A percentile compares a stretch with the other conserved stretches of the same genome.
Evolutionary conservation across 2,113 vertebrate genomes (phyloP).

Genomic region (Casuarius casuarius): DNA sequence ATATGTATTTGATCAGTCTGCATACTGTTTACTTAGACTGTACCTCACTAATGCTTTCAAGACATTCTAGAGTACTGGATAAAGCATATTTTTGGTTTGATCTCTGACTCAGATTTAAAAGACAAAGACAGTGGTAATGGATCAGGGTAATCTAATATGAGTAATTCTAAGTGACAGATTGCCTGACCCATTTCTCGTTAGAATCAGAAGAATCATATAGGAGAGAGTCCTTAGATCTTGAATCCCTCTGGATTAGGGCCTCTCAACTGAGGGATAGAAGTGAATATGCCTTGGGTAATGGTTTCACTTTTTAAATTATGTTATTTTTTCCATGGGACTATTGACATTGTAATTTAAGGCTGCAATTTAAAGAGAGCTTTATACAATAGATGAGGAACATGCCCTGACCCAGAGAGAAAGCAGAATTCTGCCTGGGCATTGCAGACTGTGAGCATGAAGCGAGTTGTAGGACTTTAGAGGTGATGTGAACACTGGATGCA

Average conservation of each 20-base stretch:
- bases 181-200: neutral
- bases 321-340: neutral
- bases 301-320: neutral
- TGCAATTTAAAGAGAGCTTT: neutral
- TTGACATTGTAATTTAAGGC: neutral
- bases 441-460: neutral
- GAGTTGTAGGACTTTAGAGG: neutral
- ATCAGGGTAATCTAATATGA: neutral
- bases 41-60: neutral
- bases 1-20: neutral
- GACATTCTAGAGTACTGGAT: neutral
- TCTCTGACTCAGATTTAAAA: neutral
- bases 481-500: neutral
- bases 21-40: neutral
- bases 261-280: neutral
- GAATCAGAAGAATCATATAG: neutral
- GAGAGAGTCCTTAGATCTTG: neutral
- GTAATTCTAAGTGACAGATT: neutral
- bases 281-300: neutral
- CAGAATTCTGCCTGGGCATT: neutral
- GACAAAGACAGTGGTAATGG: neutral
- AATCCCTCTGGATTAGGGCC: neutral
- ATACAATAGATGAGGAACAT: neutral
- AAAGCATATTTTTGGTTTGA: neutral
- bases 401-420: neutral